Percentiles rank a stretch among this genome's conserved stretches.
phyloP scores from a whole-genome alignment of 2,797 vertebrate genomes.

The Martes flavigula region DNA sequence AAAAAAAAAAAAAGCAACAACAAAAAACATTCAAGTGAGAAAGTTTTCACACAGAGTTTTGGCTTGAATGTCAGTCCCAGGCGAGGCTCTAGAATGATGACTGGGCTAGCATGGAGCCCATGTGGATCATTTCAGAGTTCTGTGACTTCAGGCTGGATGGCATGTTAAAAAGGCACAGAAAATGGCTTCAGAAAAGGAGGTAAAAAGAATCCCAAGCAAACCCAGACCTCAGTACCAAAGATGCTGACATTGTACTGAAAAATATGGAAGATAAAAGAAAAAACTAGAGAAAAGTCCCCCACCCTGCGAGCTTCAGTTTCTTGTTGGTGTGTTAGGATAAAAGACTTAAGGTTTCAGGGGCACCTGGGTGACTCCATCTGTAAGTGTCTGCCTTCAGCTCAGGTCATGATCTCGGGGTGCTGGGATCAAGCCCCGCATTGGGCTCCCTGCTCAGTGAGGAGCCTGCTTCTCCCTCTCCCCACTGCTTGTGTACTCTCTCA shows the following conservation, averaged over 20 bases:
- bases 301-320: neutral
- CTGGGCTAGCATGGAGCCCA: neutral
- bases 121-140: neutral
- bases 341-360: neutral
- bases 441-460: no score
- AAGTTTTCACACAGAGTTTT: neutral
- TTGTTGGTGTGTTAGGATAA: neutral
- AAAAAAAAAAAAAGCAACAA: neutral
- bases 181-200: neutral
- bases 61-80: neutral
- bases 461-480: no score
- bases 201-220: neutral
- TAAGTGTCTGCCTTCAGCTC: no score
- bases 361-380: no score
- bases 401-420: no score
- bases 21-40: neutral
- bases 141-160: neutral
- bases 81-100: neutral
- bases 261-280: neutral
- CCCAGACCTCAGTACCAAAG: neutral
- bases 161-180: neutral
- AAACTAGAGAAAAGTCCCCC: neutral
- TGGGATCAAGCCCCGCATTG: no score
- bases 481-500: no score
- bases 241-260: neutral